Base-by-base conservation (phyloP, 2,888 invertebrate genomes). In the Prosapia bicincta region DNA sequence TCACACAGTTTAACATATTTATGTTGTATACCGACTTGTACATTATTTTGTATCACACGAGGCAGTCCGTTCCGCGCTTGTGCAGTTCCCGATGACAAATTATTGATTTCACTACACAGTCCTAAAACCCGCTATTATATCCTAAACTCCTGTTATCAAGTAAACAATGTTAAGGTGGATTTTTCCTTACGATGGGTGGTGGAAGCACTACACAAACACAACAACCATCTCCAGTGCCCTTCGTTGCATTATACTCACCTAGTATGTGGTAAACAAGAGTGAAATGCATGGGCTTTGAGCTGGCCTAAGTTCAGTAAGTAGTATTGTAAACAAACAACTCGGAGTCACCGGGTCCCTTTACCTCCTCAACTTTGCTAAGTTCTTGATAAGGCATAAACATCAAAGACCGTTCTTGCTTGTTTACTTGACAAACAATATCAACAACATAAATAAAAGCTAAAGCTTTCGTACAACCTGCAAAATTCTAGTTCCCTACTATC, bases 121-220 rank as follows among this genome's bases (percentile, higher is more conserved):
- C 3, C 54, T 1, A 54, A 54, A 54, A 54, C 54, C 79, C 75
- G 75, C 79, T 80, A 25, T 13, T 10, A 3, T 28, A 43, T 75
- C 71, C 76, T 79, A 77, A 38, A 71, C 66, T 71, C 79, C 80
- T 79, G 78, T 73, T 79, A 78, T 67, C 75, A 71, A 72, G 80
- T 80, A 80, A 80, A 80, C 80, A 80, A 78, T 75, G 75, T 74
- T 66, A 75, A 77, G 80, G 75, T 78, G 80, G 73, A 80, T 80
- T 80, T 80, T 80, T 79, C 78, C 78, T 77, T 77, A 65, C 32
- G 72, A 38, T 66, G 74, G 38, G 65, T 26, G 43, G 26, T 28
- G 26, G 74, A 30, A 65, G 26, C 28, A 43, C 54, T 28, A 38
- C 20, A 24, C 70, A 26, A 30, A 54, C 69, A 68, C 69, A 28